Conservation (phyloP, 2,113 vertebrate genomes). For the Eubucco bourcierii region DNA sequence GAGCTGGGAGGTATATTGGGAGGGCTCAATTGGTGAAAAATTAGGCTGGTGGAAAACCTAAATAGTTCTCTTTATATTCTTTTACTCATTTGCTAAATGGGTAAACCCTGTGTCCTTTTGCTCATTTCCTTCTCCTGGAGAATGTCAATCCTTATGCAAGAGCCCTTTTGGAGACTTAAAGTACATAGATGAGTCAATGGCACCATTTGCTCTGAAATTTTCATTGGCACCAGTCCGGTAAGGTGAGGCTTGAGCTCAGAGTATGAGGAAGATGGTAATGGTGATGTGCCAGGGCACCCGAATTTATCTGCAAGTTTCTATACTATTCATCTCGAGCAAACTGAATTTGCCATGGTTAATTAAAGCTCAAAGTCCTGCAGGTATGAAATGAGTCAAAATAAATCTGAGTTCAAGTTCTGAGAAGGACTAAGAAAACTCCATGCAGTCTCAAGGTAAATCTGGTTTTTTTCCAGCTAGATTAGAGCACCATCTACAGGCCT, state of each 20-base stretch:
- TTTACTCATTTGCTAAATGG: neutral
- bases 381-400: neutral
- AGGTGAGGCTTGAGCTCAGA: neutral
- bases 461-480: conserved; percentile 17
- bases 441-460: neutral
- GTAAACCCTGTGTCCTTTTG: neutral
- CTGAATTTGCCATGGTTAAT: neutral
- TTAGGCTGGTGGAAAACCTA: neutral
- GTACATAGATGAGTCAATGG: neutral
- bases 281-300: neutral
- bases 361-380: neutral
- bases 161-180: neutral
- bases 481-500: conserved; percentile 76
- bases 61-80: neutral
- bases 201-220: neutral
- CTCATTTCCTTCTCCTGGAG: neutral
- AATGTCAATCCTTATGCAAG: neutral
- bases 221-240: neutral
- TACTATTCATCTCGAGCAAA: neutral
- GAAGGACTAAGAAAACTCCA: neutral
- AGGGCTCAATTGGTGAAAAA: neutral
- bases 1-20: neutral
- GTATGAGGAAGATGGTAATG: neutral
- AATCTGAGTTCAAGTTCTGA: neutral
- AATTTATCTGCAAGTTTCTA: neutral